These are phyloP conservation scores for Nesoenas mayeri DNA, from an alignment of 2,113 vertebrate species.

Conservation along the genomic window DNA sequence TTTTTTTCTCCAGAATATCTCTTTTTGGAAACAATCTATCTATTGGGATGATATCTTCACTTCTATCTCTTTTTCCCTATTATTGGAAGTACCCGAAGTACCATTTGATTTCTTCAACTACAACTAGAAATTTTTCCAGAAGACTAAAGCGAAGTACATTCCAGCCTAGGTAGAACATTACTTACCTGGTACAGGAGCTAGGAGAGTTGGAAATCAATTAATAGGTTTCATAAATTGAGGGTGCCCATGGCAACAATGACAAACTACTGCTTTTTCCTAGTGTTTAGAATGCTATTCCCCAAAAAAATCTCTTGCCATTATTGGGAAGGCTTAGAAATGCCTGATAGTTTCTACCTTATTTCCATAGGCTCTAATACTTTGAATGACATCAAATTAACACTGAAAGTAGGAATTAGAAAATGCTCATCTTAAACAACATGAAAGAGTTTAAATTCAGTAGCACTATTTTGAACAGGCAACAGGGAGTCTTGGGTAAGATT, in stretches of 20 bases:
- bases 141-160: not conserved
- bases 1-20: not conserved
- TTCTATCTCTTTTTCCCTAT: not conserved
- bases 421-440: not conserved
- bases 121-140: not conserved
- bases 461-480: not conserved
- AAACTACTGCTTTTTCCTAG: not conserved
- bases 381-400: not conserved
- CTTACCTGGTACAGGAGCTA: not conserved
- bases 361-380: not conserved
- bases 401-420: not conserved
- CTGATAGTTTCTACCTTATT: not conserved
- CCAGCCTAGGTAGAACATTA: not conserved
- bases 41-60: not conserved
- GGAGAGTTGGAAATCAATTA: not conserved
- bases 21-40: not conserved
- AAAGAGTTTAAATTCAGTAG: not conserved
- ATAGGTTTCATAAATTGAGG: not conserved
- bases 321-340: not conserved
- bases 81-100: not conserved
- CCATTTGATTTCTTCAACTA: not conserved
- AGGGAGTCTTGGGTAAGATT: not conserved
- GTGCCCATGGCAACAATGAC: not conserved
- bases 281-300: not conserved
- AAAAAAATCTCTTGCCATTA: not conserved